Conservation (phyloP, 2,888 invertebrate genomes). For the Lacanobia wlatinum region DNA sequence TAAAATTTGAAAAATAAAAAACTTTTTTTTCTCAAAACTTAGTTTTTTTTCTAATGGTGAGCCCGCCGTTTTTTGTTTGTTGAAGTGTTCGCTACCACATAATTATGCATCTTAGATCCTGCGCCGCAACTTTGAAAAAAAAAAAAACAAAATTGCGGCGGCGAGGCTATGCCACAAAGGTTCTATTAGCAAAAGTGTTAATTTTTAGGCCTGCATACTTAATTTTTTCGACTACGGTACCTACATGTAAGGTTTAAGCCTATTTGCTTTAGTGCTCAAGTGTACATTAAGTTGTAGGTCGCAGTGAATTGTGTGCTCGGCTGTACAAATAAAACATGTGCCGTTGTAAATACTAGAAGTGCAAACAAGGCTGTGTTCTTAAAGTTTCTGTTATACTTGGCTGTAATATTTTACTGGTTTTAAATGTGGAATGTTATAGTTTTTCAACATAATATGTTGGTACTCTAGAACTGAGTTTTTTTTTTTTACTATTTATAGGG, state of each 20-base stretch:
- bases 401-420: neutral
- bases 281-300: constrained; percentile 52
- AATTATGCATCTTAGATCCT: too few relatives aligned
- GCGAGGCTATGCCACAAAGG: too few relatives aligned
- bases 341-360: constrained; percentile 45
- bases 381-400: constrained; percentile 32
- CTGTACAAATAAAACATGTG: constrained; percentile 60
- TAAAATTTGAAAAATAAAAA: too few relatives aligned
- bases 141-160: too few relatives aligned
- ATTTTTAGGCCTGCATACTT: neutral
- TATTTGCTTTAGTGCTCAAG: constrained; percentile 44
- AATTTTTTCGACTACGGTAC: neutral
- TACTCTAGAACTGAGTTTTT: too few relatives aligned
- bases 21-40: too few relatives aligned
- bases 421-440: neutral
- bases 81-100: too few relatives aligned
- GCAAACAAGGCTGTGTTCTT: constrained; percentile 35
- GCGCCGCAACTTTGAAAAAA: too few relatives aligned
- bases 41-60: too few relatives aligned
- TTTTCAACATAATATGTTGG: too few relatives aligned
- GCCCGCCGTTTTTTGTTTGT: too few relatives aligned
- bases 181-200: neutral
- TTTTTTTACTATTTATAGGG: too few relatives aligned
- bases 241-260: constrained; percentile 9
- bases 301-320: constrained; percentile 41